phyloP scores from a whole-genome alignment of 2,888 invertebrate genomes.

The Mythimna loreyi region DNA sequence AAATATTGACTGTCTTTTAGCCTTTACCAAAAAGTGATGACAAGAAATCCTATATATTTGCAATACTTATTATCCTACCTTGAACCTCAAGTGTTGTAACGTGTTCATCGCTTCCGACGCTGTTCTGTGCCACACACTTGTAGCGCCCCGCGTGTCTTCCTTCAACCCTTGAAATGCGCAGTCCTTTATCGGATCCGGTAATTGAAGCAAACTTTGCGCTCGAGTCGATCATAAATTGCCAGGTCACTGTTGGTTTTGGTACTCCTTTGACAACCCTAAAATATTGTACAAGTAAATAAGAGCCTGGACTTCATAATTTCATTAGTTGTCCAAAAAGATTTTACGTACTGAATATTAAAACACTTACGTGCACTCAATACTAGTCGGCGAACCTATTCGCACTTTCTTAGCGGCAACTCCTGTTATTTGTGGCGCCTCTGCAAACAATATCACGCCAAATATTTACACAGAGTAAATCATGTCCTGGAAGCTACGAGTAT shows the following conservation, averaged over 20 bases:
- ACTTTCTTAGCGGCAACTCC: constrained; percentile 21
- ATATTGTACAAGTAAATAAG: neutral
- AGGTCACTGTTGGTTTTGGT: constrained; percentile 44
- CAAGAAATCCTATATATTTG: neutral
- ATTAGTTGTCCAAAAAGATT: constrained; percentile 7
- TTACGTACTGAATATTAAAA: neutral
- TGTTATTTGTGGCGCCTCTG: constrained; percentile 40
- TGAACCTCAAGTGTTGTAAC: constrained; percentile 41
- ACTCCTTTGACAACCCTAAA: constrained; percentile 24
- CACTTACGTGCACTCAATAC: constrained; percentile 43
- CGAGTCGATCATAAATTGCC: constrained; percentile 28
- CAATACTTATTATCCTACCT: constrained; percentile 28
- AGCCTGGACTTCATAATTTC: neutral
- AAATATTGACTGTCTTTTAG: too few relatives aligned
- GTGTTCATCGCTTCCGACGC: constrained; percentile 26
- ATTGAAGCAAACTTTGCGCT: constrained; percentile 4
- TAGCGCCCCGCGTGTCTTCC: constrained; percentile 39
- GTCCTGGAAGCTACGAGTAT: too few relatives aligned
- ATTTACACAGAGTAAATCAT: neutral
- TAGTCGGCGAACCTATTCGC: constrained; percentile 6
- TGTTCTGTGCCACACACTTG: constrained; percentile 46
- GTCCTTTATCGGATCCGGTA: neutral
- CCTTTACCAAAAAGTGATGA: too few relatives aligned
- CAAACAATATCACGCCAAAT: neutral
- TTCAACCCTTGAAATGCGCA: constrained; percentile 20